Base-by-base conservation (phyloP, 1,140 invertebrate genomes). In the Hyposmocoma kahamanoa region DNA sequence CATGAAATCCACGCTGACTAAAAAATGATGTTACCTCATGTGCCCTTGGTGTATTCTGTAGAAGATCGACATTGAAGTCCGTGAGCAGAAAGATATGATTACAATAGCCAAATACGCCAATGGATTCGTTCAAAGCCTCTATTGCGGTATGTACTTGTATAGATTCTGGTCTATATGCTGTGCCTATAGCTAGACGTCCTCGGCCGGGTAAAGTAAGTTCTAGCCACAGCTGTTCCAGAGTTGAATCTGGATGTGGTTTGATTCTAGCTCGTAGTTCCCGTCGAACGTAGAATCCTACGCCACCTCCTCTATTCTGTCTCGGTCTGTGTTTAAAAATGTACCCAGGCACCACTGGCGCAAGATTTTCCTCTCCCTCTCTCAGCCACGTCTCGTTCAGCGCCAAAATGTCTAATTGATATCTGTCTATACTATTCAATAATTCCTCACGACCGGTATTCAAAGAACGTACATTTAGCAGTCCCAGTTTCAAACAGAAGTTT, bases 31-130 rank as follows among this genome's bases (percentile, higher is more conserved):
- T 8, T 22, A 67, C 42, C 10, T 60, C 49, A 26, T 32, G 32
- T 1, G 47, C 19, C 1, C 22, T 11, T 26, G 28, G 11, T 2
- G 18, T 46, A 10, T 47, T 39, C n/a, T n/a, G n/a, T 46, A 42
- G 21, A 30, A 58, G 21, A 34, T 67, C 51, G 11, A 67, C 46
- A 55, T 69, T 69, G 30, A 65, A 53, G 21, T 69, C 66, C 1
- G 53, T 51, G 3, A 63, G 17, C 0, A 66, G 2, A 42, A 42
- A 59, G 10, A 47, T 43, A 22, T 43, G 36, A 26, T 52, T 41
- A 43, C 45, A 58, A 3, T 38, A 19, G 22, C 45, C 32, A 28
- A 59, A 42, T 3, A 18, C 20, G 19, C 26, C 42, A 13, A 64
- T 32, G 2, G 53, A 53, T 10, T 61, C 59, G 11, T 53, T 56